A percentile compares a stretch with the other conserved stretches of the same genome.
phyloP scores from a whole-genome alignment of 2,888 invertebrate genomes.

The Endomychus coccineus region DNA sequence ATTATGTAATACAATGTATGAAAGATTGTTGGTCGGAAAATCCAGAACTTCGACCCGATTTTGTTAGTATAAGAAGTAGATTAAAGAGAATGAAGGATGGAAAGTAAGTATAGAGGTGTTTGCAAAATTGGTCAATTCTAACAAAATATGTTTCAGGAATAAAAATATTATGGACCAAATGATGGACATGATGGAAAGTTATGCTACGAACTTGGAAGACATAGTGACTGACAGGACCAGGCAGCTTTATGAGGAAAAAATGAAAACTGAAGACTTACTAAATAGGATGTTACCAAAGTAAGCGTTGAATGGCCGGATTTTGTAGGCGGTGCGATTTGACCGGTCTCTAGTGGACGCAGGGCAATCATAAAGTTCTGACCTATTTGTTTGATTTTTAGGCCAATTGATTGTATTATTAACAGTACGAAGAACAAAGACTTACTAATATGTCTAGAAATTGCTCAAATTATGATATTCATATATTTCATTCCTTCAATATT shows the following conservation, averaged over 20 bases:
- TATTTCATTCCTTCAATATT: too few species aligned
- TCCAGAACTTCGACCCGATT: conserved; percentile 78
- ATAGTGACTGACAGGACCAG: conserved; percentile 87
- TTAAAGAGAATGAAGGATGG: conserved; percentile 88
- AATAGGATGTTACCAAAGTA: conserved; percentile 92
- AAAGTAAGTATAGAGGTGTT: conserved; percentile 59
- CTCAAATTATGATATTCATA: too few species aligned
- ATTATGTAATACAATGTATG: conserved; percentile 75
- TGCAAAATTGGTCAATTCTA: neutral
- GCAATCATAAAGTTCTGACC: too few species aligned
- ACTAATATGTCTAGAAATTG: too few species aligned
- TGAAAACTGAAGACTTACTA: conserved; percentile 86
- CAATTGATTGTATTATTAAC: too few species aligned
- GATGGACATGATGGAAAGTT: conserved; percentile 97
- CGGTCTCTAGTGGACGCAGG: too few species aligned
- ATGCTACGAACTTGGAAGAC: conserved; percentile 90
- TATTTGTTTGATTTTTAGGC: too few species aligned
- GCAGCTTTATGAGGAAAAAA: conserved; percentile 83
- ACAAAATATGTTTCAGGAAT: conserved; percentile 49
- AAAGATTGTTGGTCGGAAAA: conserved; percentile 85
- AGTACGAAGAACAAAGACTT: too few species aligned
- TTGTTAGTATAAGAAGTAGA: conserved; percentile 65
- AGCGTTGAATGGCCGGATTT: too few species aligned
- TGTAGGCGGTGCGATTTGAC: too few species aligned
- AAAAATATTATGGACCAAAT: conserved; percentile 94